phyloP scores from a whole-genome alignment of 2,888 invertebrate species.

The Xanthorhoe spadicearia region DNA sequence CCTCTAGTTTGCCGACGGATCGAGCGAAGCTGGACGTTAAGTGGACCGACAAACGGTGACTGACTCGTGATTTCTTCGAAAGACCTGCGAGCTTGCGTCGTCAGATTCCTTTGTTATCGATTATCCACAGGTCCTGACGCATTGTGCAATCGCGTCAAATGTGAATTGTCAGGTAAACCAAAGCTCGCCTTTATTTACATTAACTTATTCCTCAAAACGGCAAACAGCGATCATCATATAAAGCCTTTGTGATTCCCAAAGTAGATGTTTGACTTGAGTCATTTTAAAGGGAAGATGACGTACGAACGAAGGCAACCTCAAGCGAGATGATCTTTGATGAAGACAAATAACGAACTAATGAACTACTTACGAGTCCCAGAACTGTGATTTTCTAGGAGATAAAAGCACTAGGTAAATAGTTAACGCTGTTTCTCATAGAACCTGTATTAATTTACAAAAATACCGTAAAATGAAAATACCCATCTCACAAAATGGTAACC shows the following conservation, averaged over 20 bases:
- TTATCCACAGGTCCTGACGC: slow-evolving; percentile 52
- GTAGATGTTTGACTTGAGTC: slow-evolving; percentile 71
- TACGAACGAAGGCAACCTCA: slow-evolving; percentile 61
- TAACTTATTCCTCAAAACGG: slow-evolving; percentile 67
- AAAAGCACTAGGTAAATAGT: too few relatives aligned
- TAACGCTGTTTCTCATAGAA: too few relatives aligned
- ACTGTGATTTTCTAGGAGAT: neutral
- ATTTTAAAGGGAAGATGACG: slow-evolving; percentile 63
- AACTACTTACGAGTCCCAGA: neutral
- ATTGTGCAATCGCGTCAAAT: slow-evolving; percentile 53
- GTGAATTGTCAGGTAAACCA: slow-evolving; percentile 68
- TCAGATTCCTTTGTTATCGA: slow-evolving; percentile 51
- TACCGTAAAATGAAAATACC: neutral
- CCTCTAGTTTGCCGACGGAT: slow-evolving; percentile 65
- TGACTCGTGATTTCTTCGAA: slow-evolving; percentile 60
- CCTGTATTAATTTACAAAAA: neutral
- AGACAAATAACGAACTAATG: slow-evolving; percentile 10
- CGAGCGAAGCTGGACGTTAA: slow-evolving; percentile 66
- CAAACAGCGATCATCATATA: slow-evolving; percentile 75
- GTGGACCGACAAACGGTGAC: slow-evolving; percentile 67
- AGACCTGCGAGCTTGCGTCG: slow-evolving; percentile 41
- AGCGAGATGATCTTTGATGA: slow-evolving; percentile 28
- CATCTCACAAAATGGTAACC: neutral
- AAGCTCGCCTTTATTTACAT: slow-evolving; percentile 69
- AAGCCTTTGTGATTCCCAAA: slow-evolving; percentile 72